phyloP scores from a whole-genome alignment of 1,140 invertebrate genomes.

The Bombus balteatus region DNA sequence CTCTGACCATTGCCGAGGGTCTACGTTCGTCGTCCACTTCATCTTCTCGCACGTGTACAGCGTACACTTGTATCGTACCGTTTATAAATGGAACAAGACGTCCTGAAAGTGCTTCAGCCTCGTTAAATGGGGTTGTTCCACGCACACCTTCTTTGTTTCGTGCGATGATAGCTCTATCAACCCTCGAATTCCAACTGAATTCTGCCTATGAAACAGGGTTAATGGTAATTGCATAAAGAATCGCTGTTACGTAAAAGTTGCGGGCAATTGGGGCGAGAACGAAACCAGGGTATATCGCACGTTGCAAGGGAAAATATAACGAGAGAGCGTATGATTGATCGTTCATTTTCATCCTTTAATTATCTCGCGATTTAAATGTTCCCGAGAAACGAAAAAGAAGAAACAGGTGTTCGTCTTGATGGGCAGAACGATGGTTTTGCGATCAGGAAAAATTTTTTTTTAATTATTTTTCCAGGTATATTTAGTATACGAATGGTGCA shows the following conservation, averaged over 20 bases:
- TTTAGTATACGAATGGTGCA: too few relatives aligned
- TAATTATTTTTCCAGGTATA: too few relatives aligned
- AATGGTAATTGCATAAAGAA: conserved; percentile 23
- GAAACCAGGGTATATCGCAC: background rate
- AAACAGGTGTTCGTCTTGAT: background rate
- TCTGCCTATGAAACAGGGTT: conserved; percentile 7
- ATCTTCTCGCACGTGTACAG: conserved; percentile 45
- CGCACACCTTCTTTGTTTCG: background rate
- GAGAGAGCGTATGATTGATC: background rate
- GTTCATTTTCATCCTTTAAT: background rate
- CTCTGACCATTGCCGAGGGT: conserved; percentile 15
- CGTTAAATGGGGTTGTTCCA: background rate
- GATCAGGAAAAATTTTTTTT: too few relatives aligned
- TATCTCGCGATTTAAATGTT: too few relatives aligned
- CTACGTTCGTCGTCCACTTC: conserved; percentile 36
- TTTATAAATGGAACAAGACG: conserved; percentile 61
- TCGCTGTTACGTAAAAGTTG: conserved; percentile 4
- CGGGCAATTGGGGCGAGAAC: background rate
- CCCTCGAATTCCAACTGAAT: background rate
- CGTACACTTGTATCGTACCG: conserved; percentile 32
- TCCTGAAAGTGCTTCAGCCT: conserved; percentile 21
- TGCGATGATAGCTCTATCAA: background rate
- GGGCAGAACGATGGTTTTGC: background rate
- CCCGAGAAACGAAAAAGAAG: background rate
- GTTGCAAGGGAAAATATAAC: background rate